Evolutionary conservation across 2,888 invertebrate species (phyloP).

Genomic region (Meandrusa payeni): DNA sequence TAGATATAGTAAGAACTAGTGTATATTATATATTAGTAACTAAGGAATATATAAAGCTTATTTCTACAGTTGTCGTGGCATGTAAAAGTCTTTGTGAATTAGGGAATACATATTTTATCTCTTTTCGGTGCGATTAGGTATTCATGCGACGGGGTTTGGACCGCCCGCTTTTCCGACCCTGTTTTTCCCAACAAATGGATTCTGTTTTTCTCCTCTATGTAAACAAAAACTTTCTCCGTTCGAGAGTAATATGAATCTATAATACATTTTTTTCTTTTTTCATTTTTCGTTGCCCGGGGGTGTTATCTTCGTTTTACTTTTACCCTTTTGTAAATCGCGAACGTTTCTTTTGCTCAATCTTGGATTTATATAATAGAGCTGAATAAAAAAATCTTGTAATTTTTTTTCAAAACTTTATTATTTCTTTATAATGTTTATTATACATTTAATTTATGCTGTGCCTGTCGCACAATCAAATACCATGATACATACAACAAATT

Average conservation of each 20-base stretch:
- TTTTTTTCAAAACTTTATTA: slow-evolving; percentile 75
- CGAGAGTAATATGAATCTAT: slow-evolving; percentile 56
- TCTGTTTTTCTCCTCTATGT: slow-evolving; percentile 51
- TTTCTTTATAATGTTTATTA: slow-evolving; percentile 78
- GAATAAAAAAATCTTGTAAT: slow-evolving; percentile 47
- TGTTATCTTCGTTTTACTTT: slow-evolving; percentile 19
- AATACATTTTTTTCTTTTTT: slow-evolving; percentile 39
- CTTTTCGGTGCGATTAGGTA: slow-evolving; percentile 63
- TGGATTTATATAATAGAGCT: slow-evolving; percentile 1
- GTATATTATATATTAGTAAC: no score
- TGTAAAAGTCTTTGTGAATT: slow-evolving; percentile 63
- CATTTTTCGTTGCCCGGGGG: slow-evolving; percentile 21
- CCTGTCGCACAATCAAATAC: slow-evolving; percentile 57
- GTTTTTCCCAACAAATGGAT: slow-evolving; percentile 43
- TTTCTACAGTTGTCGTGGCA: slow-evolving; percentile 32
- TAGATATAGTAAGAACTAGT: no score
- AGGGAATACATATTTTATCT: slow-evolving; percentile 65
- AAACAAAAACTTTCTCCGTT: slow-evolving; percentile 60
- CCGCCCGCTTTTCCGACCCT: slow-evolving; percentile 38
- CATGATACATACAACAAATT: slow-evolving; percentile 76
- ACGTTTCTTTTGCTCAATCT: slow-evolving; percentile 3
- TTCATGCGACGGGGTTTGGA: slow-evolving; percentile 58
- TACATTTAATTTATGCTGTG: slow-evolving; percentile 71
- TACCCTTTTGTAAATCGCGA: slow-evolving; percentile 16
- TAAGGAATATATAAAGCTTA: no score